Base-by-base conservation (phyloP, 1,140 invertebrate species). In the Leucophenga varia region DNA sequence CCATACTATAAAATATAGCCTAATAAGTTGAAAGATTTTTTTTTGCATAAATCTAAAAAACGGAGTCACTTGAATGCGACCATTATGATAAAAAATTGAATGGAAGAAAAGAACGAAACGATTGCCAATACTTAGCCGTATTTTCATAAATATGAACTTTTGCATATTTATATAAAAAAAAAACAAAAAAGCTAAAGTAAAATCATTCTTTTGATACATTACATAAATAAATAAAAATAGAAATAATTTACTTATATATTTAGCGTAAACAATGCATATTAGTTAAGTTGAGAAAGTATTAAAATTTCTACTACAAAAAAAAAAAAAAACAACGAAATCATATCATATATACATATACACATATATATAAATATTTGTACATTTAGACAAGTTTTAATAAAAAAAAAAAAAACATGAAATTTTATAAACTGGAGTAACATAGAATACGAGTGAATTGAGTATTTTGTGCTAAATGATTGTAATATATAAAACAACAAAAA, bases 361-460 rank as follows among this genome's bases (percentile, higher is more conserved):
- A n/a, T n/a, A n/a, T n/a, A n/a, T n/a, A n/a, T n/a, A n/a, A n/a
- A n/a, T n/a, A n/a, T n/a, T n/a, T n/a, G n/a, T n/a, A n/a, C n/a
- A n/a, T n/a, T n/a, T n/a, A n/a, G n/a, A n/a, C n/a, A n/a, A n/a
- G n/a, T n/a, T n/a, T n/a, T n/a, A n/a, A n/a, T n/a, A n/a, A n/a
- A n/a, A n/a, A n/a, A n/a, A n/a, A n/a, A n/a, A n/a, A 32, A 40
- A 32, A 50, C 18, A 41, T 44, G 16, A 16, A 21, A 39, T 21
- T 20, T 35, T n/a, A n/a, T n/a, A n/a, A n/a, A n/a, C n/a, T n/a
- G n/a, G n/a, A n/a, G n/a, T n/a, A n/a, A n/a, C n/a, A n/a, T n/a
- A n/a, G n/a, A 41, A 8, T 42, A 41, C 49, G 56, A 55, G 56
- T 58, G 56, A 56, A 53, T 58, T 55, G 40, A 31, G 49, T 58